Evolutionary conservation across 2,888 invertebrate genomes (phyloP).

Genomic region (Thera britannica): DNA sequence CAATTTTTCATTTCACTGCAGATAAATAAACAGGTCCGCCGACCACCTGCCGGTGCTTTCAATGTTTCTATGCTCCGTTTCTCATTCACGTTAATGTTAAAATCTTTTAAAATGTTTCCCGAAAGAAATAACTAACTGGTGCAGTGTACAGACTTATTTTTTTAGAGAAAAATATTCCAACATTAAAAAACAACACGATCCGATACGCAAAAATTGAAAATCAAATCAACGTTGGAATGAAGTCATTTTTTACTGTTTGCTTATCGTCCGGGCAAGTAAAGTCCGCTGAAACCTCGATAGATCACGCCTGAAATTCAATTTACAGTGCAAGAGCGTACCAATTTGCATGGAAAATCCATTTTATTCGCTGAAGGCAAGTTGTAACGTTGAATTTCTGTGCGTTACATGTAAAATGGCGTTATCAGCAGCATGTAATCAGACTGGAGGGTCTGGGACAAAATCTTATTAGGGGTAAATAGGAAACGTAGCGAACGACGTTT

Average conservation of each 20-base stretch:
- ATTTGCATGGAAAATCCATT: constrained; percentile 34
- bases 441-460: constrained; percentile 47
- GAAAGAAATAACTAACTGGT: constrained; percentile 19
- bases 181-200: too few species aligned
- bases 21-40: constrained; percentile 60
- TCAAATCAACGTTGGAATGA: constrained; percentile 7
- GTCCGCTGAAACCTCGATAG: constrained; percentile 54
- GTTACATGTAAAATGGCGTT: background rate
- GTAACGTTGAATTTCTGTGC: constrained; percentile 28
- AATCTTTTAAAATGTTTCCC: constrained; percentile 42
- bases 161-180: too few species aligned
- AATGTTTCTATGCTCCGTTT: constrained; percentile 46
- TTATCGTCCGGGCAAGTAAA: constrained; percentile 39
- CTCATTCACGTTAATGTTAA: constrained; percentile 44
- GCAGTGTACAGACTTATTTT: background rate
- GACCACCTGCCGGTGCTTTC: constrained; percentile 64
- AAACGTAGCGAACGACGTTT: constrained; percentile 38
- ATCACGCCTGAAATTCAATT: constrained; percentile 59
- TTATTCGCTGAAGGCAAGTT: constrained; percentile 31
- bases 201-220: background rate
- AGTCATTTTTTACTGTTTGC: constrained; percentile 9
- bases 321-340: constrained; percentile 44
- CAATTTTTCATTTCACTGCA: constrained; percentile 67
- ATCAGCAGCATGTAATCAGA: constrained; percentile 45
- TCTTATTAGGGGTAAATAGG: constrained; percentile 51